These are phyloP conservation scores for Palythoa grandiflora DNA, from an alignment of 92 coral and sea anemone genomes.

Conservation along the genomic window DNA sequence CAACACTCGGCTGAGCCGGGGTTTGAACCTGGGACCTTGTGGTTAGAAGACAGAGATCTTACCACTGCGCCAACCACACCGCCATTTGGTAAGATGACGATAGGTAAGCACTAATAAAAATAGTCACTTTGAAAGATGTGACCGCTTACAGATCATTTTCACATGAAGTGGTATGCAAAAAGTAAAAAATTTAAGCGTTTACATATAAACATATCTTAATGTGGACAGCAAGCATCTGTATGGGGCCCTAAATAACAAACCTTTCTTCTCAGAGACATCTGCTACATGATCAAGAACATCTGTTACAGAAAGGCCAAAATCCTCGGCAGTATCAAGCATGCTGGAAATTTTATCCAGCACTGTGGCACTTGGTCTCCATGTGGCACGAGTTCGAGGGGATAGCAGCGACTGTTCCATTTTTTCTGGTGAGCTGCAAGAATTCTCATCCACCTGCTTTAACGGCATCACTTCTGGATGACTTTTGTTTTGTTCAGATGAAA, in stretches of 20 bases:
- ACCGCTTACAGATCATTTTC: no score
- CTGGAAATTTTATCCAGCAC: slow-evolving; percentile 79
- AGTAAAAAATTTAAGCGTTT: no score
- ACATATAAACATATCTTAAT: no score
- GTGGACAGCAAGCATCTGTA: no score
- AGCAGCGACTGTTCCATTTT: slow-evolving; percentile 15
- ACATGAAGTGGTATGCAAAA: no score
- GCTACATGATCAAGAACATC: slow-evolving; percentile 84
- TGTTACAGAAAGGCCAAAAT: slow-evolving; percentile 75
- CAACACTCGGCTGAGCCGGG: no score
- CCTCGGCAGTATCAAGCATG: slow-evolving; percentile 84
- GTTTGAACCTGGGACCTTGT: no score
- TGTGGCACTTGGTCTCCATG: slow-evolving; percentile 88
- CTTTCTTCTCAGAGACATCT: slow-evolving; percentile 64
- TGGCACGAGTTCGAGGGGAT: slow-evolving; percentile 65
- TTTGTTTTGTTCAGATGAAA: not conserved
- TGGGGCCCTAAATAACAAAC: not conserved
- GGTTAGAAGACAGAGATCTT: no score
- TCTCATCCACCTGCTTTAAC: not conserved
- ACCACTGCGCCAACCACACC: no score
- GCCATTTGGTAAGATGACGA: no score
- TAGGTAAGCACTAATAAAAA: no score
- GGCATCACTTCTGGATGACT: not conserved
- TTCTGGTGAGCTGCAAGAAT: not conserved
- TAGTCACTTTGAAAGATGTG: no score